Evolutionary conservation across 1,140 invertebrate genomes (phyloP).

Genomic region (Steinernema feltiae): DNA sequence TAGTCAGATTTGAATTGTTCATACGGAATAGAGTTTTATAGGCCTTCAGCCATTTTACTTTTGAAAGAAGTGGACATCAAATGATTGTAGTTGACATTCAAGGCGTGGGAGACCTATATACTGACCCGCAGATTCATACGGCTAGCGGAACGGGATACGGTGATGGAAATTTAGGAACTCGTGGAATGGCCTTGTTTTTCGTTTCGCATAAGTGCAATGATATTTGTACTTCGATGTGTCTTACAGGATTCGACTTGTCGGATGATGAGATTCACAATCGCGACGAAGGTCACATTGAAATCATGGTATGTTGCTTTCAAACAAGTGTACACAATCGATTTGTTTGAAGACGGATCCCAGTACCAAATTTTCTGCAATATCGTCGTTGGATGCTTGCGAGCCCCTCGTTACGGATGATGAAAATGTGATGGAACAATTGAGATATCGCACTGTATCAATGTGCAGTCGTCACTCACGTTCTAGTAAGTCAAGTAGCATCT

Average conservation of each 20-base stretch:
- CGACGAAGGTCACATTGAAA: slow-evolving; percentile 20
- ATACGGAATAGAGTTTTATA: not conserved
- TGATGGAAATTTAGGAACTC: slow-evolving; percentile 65
- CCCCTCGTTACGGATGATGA: slow-evolving; percentile 30
- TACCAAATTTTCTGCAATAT: not conserved
- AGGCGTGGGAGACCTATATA: slow-evolving; percentile 67
- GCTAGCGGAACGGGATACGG: slow-evolving; percentile 62
- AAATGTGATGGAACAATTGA: slow-evolving; percentile 37
- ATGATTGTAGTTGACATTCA: slow-evolving; percentile 67
- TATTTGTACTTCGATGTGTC: slow-evolving; percentile 62
- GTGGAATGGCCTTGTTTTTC: slow-evolving; percentile 66
- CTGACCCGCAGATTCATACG: slow-evolving; percentile 66
- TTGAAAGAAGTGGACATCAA: slow-evolving; percentile 65
- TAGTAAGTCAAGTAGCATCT: not conserved
- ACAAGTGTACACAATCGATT: not conserved
- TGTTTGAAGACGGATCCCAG: not conserved
- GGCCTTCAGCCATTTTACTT: slow-evolving; percentile 67
- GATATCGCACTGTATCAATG: slow-evolving; percentile 10
- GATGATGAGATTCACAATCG: slow-evolving; percentile 19
- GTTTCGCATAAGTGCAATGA: slow-evolving; percentile 65
- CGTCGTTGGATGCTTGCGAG: slow-evolving; percentile 25
- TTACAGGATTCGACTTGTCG: slow-evolving; percentile 64
- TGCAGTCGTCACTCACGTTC: not conserved
- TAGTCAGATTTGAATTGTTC: not conserved
- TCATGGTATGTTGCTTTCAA: not conserved